Base-by-base conservation (phyloP, 2,888 invertebrate genomes). In the Erynnis tages region DNA sequence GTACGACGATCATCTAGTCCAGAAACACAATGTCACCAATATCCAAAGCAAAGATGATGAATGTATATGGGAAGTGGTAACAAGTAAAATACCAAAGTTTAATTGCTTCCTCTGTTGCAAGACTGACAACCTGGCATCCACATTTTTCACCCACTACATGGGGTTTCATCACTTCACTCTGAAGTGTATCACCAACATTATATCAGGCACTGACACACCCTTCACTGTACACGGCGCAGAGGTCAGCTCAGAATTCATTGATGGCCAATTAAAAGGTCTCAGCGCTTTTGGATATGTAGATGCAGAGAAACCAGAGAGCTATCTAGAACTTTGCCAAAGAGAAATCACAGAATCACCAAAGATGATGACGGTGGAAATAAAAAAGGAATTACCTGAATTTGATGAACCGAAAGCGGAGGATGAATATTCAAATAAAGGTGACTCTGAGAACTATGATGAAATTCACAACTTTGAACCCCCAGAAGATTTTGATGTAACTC, bases 401-500 rank as follows among this genome's bases (percentile, higher is more conserved):
- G 62, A 38, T 35, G 56, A 57, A 29, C 41, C 49, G 43, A 67
- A 67, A 32, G 35, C 44, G 21, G 54, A 50, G 27, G 60, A 53
- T 29, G 54, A 46, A 10, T 55, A 40, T 40, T 40, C 58, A 50
- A 60, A 49, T n/a, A 56, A 65, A 11, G 56, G 58, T 34, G 55
- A 62, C 40, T 37, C 35, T n/a, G 46, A 54, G 6, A 54, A 57
- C 46, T 57, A 55, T 21, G 66, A 70, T 37, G 45, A 67, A 16
- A 54, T 62, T 17, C 73, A 71, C 54, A 61, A 63, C 10, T 89
- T 88, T 54, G 71, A 71, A 58, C 89, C 89, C 0, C 75, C 79
- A 45, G 77, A 82, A 60, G 89, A 90, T 52, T 88, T 86, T 66
- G 90, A 91, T 67, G 72, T 88, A 1, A 87, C 90, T 11, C 63